phyloP scores from a whole-genome alignment of 1,140 invertebrate species.

The Macrobrachium nipponense region DNA sequence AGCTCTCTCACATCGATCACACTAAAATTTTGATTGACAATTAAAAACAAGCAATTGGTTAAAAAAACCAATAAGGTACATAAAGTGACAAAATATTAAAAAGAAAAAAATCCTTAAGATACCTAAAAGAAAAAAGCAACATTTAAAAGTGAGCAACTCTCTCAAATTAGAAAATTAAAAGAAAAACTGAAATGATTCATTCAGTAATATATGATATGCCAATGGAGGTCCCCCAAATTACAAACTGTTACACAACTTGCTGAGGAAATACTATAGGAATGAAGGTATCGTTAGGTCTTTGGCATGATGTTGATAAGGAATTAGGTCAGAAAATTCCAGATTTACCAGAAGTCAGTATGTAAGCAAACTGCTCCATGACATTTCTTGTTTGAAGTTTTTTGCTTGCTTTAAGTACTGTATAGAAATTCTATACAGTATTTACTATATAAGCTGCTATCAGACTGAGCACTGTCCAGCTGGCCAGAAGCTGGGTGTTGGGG shows the following conservation, averaged over 20 bases:
- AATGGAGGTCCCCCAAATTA: constrained; percentile 53
- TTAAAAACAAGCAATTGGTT: constrained; percentile 5
- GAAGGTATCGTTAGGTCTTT: constrained; percentile 57
- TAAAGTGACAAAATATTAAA: constrained; percentile 41
- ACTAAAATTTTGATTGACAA: no score
- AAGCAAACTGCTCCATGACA: constrained; percentile 56
- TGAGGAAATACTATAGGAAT: constrained; percentile 54
- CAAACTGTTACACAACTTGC: constrained; percentile 49
- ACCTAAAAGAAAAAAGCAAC: constrained; percentile 29
- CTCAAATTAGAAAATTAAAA: background rate
- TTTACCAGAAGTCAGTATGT: constrained; percentile 41
- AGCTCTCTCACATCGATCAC: no score
- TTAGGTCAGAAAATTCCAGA: constrained; percentile 54
- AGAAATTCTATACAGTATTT: constrained; percentile 45
- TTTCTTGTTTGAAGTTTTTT: constrained; percentile 3
- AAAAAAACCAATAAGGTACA: constrained; percentile 13
- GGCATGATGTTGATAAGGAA: constrained; percentile 55
- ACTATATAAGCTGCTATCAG: constrained; percentile 58
- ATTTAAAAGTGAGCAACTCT: background rate
- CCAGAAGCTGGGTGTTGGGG: constrained; percentile 53
- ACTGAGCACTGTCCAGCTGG: constrained; percentile 57
- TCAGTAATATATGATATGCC: constrained; percentile 40
- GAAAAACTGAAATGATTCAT: constrained; percentile 23
- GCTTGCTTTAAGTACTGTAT: constrained; percentile 44
- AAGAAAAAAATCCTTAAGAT: constrained; percentile 43